Base-by-base conservation (phyloP, 2,888 invertebrate species). In the Rhimphoctona megacephalus region DNA sequence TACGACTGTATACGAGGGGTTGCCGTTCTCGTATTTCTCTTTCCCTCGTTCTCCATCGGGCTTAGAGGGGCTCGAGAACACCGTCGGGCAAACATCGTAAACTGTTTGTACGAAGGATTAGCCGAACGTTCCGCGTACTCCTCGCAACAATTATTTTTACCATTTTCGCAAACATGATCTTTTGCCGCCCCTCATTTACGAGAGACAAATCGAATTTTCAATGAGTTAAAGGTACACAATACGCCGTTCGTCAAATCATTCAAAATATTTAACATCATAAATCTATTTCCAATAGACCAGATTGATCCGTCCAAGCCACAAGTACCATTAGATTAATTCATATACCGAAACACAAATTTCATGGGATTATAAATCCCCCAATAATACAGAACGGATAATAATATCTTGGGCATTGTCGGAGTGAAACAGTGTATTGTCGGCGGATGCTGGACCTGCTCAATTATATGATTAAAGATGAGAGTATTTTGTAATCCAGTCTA, bases 31-130 rank as follows among this genome's bases (percentile, higher is more conserved):
- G 78, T 86, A 57, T 87, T 69, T 54, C 36, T 85, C 79, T 66
- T 67, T 78, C 52, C 39, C 73, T 49, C 43, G 43, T 43, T 43
- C 43, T 43, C 14, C 39, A 19, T 64, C 39, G 64, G 33, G 52
- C 46, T 84, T 61, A 69, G 57, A 69, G 61, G 66, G 46, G 46
- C 54, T 57, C 84, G 73, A 61, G 54, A 43, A 66, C 82, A 79
- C 82, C 83, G 85, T 85, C 91, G 89, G 91, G 85, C 92, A 93
- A 93, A 92, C 91, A 92, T 77, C 91, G 89, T 93, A 93, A 93
- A 93, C 93, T 93, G 92, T 93, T 93, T 93, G 93, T 90, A 89
- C 90, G 90, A 81, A 87, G 91, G 92, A 93, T 93, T 93, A 93
- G 91, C 91, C 90, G 87, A 81, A 85, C 89, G 86, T 90, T 54